Percentiles rank a stretch among this genome's conserved stretches.
Evolutionary conservation across 1,140 invertebrate species (phyloP).

Genomic region (Homalodisca vitripennis): DNA sequence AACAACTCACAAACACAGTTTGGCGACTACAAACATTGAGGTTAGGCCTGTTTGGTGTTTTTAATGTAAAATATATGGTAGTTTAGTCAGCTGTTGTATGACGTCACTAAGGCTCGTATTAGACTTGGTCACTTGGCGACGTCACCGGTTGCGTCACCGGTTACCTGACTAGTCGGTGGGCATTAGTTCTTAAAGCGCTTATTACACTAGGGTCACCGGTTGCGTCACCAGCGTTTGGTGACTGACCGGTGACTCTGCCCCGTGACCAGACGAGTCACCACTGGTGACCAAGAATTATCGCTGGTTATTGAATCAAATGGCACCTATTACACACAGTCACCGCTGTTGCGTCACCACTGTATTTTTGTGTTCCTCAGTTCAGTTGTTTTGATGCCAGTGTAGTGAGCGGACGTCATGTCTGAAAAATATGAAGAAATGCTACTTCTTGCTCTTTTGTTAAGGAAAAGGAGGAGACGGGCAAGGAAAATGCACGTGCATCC

Average conservation of each 20-base stretch:
- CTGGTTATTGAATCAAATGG: constrained; percentile 15
- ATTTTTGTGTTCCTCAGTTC: background rate
- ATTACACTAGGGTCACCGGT: constrained; percentile 10
- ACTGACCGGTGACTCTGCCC: constrained; percentile 16
- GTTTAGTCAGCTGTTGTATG: too few relatives aligned
- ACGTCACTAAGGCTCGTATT: background rate
- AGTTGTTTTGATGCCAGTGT: background rate
- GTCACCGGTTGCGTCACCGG: constrained; percentile 1
- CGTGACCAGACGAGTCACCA: background rate
- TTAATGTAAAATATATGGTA: too few relatives aligned
- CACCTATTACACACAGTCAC: constrained; percentile 11
- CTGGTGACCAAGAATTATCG: background rate
- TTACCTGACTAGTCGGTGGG: background rate
- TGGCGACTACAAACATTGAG: too few relatives aligned
- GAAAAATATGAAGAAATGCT: constrained; percentile 8
- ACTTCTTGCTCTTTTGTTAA: constrained; percentile 18
- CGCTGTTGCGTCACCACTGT: constrained; percentile 1
- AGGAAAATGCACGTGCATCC: constrained; percentile 11
- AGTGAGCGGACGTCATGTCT: constrained; percentile 5
- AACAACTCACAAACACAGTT: too few relatives aligned
- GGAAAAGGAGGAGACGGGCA: constrained; percentile 7
- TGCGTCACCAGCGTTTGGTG: constrained; percentile 4
- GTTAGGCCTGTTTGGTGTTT: too few relatives aligned
- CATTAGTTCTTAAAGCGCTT: background rate
- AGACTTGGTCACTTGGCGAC: background rate